Conservation (phyloP, 2,888 invertebrate genomes). For the Drosophila seclusa region DNA sequence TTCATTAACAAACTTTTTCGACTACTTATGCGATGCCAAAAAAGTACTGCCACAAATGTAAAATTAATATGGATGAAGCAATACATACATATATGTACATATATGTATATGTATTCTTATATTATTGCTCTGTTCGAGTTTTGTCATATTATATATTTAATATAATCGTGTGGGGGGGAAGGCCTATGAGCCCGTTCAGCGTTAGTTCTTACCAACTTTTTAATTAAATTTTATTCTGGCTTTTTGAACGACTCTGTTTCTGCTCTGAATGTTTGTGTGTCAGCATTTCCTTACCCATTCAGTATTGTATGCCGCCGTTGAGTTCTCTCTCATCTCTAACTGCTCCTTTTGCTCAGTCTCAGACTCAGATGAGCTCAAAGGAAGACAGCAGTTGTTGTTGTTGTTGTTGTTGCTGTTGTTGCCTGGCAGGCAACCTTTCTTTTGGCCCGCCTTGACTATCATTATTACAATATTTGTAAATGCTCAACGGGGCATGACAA, state of each 20-base stretch:
- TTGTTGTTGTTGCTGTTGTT: neutral
- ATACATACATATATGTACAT: neutral
- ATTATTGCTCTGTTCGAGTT: constrained; percentile 7
- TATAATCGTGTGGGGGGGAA: constrained; percentile 30
- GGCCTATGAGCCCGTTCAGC: constrained; percentile 40
- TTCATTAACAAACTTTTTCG: constrained; percentile 26
- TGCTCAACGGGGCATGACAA: constrained; percentile 56
- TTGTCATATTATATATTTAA: constrained; percentile 49
- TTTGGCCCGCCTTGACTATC: constrained; percentile 40
- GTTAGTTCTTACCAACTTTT: constrained; percentile 78
- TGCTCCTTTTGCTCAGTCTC: constrained; percentile 15
- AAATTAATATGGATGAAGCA: constrained; percentile 5
- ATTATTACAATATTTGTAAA: constrained; percentile 70
- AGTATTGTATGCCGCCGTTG: constrained; percentile 51
- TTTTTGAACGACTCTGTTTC: constrained; percentile 49
- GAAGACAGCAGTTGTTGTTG: constrained; percentile 11
- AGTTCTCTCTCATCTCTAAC: constrained; percentile 16
- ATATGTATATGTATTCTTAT: too few species aligned
- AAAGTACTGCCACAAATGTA: constrained; percentile 19
- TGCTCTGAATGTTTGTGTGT: constrained; percentile 24
- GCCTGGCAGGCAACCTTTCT: constrained; percentile 28
- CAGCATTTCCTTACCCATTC: constrained; percentile 14
- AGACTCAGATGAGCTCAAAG: constrained; percentile 5
- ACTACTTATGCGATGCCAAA: constrained; percentile 14
- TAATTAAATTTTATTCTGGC: constrained; percentile 82